Percentiles rank a stretch among this genome's conserved stretches.
Evolutionary conservation across 2,113 vertebrate species (phyloP).

Genomic region (Patagioenas fasciata): DNA sequence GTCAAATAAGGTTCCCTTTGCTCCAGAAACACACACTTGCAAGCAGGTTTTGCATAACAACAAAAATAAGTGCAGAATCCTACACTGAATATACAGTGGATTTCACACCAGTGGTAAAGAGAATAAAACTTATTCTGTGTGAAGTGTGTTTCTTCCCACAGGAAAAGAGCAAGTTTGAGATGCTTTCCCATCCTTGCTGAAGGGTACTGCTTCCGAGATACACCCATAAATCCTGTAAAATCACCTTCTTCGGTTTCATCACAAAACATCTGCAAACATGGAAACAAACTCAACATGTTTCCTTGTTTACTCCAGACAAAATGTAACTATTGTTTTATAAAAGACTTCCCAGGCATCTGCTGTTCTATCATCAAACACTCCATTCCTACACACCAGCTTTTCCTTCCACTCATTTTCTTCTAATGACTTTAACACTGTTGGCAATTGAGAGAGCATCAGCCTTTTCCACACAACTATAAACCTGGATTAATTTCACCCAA

Average conservation of each 20-base stretch:
- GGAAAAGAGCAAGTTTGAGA: neutral
- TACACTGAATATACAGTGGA: neutral
- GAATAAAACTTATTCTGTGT: accelerated
- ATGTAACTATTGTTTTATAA: no score
- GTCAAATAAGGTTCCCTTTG: neutral
- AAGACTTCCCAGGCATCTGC: neutral
- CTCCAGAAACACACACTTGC: neutral
- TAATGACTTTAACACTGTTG: neutral
- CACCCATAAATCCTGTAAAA: neutral
- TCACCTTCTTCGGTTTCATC: neutral
- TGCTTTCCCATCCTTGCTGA: neutral
- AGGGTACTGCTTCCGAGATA: neutral
- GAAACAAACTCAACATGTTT: neutral
- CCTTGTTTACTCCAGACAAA: neutral
- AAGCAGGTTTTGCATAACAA: neutral
- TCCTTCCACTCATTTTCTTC: neutral
- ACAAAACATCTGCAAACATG: accelerated
- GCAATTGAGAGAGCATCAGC: accelerated
- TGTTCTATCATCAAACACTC: neutral
- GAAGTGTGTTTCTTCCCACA: neutral
- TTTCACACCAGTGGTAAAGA: neutral
- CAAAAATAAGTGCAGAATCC: neutral
- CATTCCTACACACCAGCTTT: neutral
- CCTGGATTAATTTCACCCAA: neutral
- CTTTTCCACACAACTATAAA: neutral